Conservation (phyloP, 2,797 vertebrate species). For the Xenentodon cancila region DNA sequence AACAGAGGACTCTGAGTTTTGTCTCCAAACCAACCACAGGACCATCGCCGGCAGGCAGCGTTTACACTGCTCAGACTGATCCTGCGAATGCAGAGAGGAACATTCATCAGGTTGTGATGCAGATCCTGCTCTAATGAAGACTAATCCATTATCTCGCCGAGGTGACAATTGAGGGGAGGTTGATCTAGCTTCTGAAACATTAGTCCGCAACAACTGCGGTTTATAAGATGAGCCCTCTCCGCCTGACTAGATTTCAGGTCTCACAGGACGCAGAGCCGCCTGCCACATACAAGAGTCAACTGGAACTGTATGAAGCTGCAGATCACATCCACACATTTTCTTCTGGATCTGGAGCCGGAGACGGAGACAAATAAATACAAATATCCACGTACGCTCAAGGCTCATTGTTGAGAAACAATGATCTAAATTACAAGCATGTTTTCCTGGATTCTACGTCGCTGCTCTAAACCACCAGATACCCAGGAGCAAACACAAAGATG, state of each 20-base stretch:
- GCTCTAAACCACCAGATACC: no score
- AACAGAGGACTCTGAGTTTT: slow-evolving; percentile 4
- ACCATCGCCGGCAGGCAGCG: background rate
- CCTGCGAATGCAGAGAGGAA: background rate
- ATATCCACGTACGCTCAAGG: no score
- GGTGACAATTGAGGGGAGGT: slow-evolving; percentile 21
- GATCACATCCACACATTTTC: background rate
- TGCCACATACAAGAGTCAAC: slow-evolving; percentile 22
- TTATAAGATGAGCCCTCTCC: background rate
- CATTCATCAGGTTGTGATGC: no score
- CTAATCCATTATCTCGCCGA: slow-evolving; percentile 15
- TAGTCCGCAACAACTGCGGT: slow-evolving; percentile 17
- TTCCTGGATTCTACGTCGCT: no score
- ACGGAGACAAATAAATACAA: no score
- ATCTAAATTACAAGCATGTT: no score
- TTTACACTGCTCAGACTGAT: background rate
- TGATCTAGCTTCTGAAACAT: slow-evolving; percentile 34
- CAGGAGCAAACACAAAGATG: no score
- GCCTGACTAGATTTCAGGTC: slow-evolving; percentile 55
- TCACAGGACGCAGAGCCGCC: slow-evolving; percentile 18
- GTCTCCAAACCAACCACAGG: slow-evolving; percentile 6
- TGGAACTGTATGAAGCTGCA: background rate
- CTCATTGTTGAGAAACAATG: no score
- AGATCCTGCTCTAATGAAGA: slow-evolving; percentile 4
- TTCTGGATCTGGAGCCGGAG: no score